A percentile compares a stretch with the other conserved stretches of the same genome.
Conservation (phyloP, 1,140 invertebrate species). For the Episyrphus balteatus region DNA sequence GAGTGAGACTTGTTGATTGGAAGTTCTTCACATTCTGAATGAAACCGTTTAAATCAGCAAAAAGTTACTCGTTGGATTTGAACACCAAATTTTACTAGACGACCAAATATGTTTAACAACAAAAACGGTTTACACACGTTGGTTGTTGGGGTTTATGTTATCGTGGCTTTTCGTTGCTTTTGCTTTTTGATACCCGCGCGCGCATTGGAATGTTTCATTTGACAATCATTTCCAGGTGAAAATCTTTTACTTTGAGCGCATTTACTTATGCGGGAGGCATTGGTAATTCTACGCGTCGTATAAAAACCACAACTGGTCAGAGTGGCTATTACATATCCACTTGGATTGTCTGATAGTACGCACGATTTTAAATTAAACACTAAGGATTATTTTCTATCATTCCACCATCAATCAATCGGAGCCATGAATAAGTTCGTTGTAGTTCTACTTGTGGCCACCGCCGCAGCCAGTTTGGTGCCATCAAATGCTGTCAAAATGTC, state of each 20-base stretch:
- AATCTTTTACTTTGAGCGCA: neutral
- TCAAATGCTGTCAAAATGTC: conserved; percentile 24
- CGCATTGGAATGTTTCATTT: neutral
- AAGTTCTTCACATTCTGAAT: too few species aligned
- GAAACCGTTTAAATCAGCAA: too few species aligned
- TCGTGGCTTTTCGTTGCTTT: too few species aligned
- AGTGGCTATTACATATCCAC: conserved; percentile 32
- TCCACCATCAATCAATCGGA: conserved; percentile 6
- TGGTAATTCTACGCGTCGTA: conserved; percentile 12
- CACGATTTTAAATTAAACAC: conserved; percentile 10
- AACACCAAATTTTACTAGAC: too few species aligned
- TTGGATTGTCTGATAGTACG: conserved; percentile 29
- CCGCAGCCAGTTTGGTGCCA: neutral
- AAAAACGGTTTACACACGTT: too few species aligned
- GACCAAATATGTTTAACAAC: too few species aligned
- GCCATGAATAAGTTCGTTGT: neutral
- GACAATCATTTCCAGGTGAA: too few species aligned
- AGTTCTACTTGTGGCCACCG: conserved; percentile 3
- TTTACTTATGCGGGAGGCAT: too few species aligned
- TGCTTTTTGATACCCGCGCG: too few species aligned
- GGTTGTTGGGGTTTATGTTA: too few species aligned
- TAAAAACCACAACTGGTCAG: conserved; percentile 28
- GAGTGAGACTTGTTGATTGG: too few species aligned
- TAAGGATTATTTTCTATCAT: conserved; percentile 11
- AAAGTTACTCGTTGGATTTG: too few species aligned